Conservation (phyloP, 64 coral and sea anemone species). For the Stylophora pistillata region DNA sequence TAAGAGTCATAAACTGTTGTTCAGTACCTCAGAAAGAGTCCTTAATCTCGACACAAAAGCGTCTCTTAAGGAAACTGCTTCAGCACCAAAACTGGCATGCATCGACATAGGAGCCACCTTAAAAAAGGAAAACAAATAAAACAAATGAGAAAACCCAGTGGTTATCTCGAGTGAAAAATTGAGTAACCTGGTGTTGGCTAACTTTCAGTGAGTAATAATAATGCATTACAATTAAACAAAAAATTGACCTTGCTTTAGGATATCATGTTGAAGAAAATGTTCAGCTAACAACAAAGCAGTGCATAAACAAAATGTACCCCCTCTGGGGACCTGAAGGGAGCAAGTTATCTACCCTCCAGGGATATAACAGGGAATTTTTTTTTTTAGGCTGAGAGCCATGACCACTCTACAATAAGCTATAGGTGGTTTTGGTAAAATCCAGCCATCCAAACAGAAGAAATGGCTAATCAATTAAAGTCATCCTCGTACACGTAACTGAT, state of each 20-base stretch:
- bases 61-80: conserved; percentile 81
- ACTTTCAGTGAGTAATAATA: too few species aligned
- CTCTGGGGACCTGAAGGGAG: conserved; percentile 5
- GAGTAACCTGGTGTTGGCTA: too few species aligned
- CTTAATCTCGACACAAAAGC: conserved; percentile 80
- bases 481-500: too few species aligned
- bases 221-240: too few species aligned
- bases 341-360: neutral
- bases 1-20: neutral
- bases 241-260: too few species aligned
- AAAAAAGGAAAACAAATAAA: neutral
- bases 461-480: too few species aligned
- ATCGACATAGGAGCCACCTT: conserved; percentile 96
- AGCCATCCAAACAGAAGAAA: neutral
- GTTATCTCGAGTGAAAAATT: neutral
- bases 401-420: conserved; percentile 19
- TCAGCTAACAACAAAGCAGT: too few species aligned
- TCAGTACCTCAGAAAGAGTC: conserved; percentile 70
- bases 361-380: conserved; percentile 13
- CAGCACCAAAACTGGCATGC: conserved; percentile 89
- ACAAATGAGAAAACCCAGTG: neutral
- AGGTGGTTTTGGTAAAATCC: conserved; percentile 14
- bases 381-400: neutral
- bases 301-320: neutral
- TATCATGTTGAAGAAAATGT: too few species aligned